A percentile compares a stretch with the other conserved stretches of the same genome.
Conservation (phyloP, 2,797 vertebrate genomes). For the Halcyon leucocephala region DNA sequence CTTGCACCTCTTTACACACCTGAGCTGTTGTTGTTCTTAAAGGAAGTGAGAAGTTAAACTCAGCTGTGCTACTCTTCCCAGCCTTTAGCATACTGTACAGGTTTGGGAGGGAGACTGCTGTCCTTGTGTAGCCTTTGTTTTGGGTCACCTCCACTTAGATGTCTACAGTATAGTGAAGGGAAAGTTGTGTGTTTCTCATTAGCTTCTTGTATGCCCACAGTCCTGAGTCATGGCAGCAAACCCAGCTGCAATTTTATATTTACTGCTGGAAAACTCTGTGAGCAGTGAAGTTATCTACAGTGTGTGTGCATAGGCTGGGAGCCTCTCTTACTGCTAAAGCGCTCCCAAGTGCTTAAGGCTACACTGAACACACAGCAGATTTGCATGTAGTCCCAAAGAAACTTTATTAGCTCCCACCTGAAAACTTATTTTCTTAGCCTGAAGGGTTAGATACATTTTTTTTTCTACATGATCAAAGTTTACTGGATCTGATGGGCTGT, state of each 20-base stretch:
- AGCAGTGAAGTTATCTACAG: not conserved
- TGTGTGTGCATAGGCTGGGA: not conserved
- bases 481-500: not conserved
- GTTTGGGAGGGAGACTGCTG: not conserved
- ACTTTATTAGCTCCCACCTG: not conserved
- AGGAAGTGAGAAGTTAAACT: not conserved
- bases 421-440: not conserved
- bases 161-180: not conserved
- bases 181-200: not conserved
- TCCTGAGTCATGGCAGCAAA: not conserved
- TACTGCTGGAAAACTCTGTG: not conserved
- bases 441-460: not conserved
- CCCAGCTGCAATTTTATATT: not conserved
- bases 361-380: not conserved
- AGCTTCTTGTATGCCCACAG: not conserved
- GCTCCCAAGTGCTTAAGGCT: not conserved
- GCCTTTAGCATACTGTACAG: not conserved
- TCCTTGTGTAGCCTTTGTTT: not conserved
- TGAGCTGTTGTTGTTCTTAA: not conserved
- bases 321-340: not conserved
- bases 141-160: not conserved
- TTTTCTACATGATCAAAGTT: not conserved
- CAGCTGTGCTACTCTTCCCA: not conserved
- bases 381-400: not conserved
- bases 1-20: not conserved